Evolutionary conservation across 2,888 invertebrate genomes (phyloP), one percentile per base, ranked within the genome.

Genomic region (Lissocephala sabroskyi): DNA sequence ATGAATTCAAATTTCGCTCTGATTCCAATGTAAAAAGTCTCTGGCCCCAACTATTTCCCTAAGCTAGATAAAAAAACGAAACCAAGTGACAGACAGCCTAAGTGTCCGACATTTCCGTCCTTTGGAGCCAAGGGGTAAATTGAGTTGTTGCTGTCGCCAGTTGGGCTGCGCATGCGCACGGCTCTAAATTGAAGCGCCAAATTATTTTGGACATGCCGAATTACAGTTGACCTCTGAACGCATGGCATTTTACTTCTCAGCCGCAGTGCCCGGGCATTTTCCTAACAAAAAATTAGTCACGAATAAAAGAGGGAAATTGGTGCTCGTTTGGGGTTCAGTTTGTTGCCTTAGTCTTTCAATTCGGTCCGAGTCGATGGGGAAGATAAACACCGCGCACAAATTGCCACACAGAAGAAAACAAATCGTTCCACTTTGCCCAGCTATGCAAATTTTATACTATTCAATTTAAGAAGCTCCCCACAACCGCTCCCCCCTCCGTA

Each of bases 111-210:
- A n/a, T n/a, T n/a, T n/a, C n/a, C n/a, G n/a, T n/a, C n/a, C n/a
- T n/a, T n/a, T n/a, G n/a, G n/a, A 30, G 37, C 29, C 11, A 39
- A 39, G 26, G 30, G 44, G 43, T 47, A 58, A 62, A 71, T 74
- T 71, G 61, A 67, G 58, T 61, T 70, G 65, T 58, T 55, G 52
- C 7, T 7, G 23, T 23, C 23, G 23, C 23, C 23, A 23, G 23
- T 23, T 23, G 23, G 4, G 23, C 23, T 23, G 23, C 4, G 23
- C 23, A 3, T 5, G 23, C 3, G 23, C 23, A 32, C 10, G 2
- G 29, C 29, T 11, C n/a, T 16, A 64, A 71, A 74, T 64, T 65
- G 71, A 66, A 71, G 59, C 74, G 70, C 50, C 54, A 65, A 70
- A 70, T 71, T 67, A 59, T 52, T 65, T 47, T 59, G 52, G 56